phyloP scores from a whole-genome alignment of 2,797 vertebrate species.

The Eulemur rubriventer region DNA sequence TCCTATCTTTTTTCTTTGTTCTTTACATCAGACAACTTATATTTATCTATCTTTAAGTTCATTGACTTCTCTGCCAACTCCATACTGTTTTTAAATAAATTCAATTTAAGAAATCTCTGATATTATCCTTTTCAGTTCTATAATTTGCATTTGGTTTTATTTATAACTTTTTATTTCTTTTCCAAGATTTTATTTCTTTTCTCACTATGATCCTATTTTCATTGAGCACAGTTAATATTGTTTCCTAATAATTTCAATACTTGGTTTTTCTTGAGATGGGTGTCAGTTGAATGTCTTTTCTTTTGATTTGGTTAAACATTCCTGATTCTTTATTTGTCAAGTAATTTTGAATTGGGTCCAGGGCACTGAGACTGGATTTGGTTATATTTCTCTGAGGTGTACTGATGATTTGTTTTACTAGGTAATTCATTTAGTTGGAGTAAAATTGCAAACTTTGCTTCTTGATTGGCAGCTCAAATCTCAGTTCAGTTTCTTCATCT shows the following conservation, averaged over 20 bases:
- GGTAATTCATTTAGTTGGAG: not conserved
- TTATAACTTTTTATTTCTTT: not conserved
- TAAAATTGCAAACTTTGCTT: not conserved
- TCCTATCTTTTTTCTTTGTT: not conserved
- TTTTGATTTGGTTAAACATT: not conserved
- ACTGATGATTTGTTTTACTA: not conserved
- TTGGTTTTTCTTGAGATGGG: not conserved
- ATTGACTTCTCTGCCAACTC: not conserved
- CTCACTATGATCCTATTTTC: not conserved
- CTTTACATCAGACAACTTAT: not conserved
- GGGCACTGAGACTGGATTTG: not conserved
- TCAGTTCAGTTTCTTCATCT: not conserved
- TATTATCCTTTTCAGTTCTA: not conserved
- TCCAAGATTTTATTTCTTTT: not conserved
- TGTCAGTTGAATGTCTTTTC: not conserved
- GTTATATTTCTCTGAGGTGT: slow-evolving; percentile 17
- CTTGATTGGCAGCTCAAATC: not conserved
- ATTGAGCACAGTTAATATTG: not conserved
- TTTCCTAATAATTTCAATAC: slow-evolving; percentile 41
- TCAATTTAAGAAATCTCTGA: not conserved
- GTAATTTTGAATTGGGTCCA: not conserved
- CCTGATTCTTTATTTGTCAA: not conserved
- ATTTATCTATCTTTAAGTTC: not conserved
- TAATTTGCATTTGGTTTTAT: not conserved
- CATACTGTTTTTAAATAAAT: not conserved